Evolutionary conservation across 2,888 invertebrate species (phyloP), one percentile per base, ranked within the genome.

Genomic region (Amphipyra tragopoginis): DNA sequence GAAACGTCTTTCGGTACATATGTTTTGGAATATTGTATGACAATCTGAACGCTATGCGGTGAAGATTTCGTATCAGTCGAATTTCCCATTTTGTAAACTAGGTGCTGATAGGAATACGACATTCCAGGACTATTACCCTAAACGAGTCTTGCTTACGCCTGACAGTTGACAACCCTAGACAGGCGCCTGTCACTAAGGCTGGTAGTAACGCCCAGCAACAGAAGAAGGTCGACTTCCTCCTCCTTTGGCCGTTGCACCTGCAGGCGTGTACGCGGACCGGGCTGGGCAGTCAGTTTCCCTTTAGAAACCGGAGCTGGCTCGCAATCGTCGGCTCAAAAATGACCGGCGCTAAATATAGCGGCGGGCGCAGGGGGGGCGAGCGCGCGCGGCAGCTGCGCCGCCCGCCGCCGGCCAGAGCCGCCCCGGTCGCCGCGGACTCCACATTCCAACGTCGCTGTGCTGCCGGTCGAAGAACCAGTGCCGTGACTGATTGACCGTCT

Each of bases 391-490:
- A 77, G 79, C 74, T 73, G 77, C 77, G 77, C 76, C 80, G 68
- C 74, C 79, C 82, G 81, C 79, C 82, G 75, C 82, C 86, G 85
- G 81, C 81, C 96, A 96, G 96, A 96, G 96, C 96, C 96, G 96
- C 96, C 95, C 93, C 95, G 95, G 96, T 95, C 95, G 95, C 95
- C 95, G 96, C 96, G 96, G 96, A 96, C 96, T 96, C 96, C 96
- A 96, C 96, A 96, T 96, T 96, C 96, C 96, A 96, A 95, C 96
- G 94, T 92, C 92, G 94, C 93, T 92, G 92, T 91, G 93, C 92
- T 92, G 93, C 88, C 90, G 90, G 90, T 90, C 86, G 80, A 86
- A 83, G 86, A 89, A 87, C 90, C 90, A 87, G 91, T 86, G 86
- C 85, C 75, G 83, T 92, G 92, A 92, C 93, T 90, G 89, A 89